These are phyloP conservation scores for Elegia similella DNA, from an alignment of 2,888 invertebrate species.

Conservation along the genomic window DNA sequence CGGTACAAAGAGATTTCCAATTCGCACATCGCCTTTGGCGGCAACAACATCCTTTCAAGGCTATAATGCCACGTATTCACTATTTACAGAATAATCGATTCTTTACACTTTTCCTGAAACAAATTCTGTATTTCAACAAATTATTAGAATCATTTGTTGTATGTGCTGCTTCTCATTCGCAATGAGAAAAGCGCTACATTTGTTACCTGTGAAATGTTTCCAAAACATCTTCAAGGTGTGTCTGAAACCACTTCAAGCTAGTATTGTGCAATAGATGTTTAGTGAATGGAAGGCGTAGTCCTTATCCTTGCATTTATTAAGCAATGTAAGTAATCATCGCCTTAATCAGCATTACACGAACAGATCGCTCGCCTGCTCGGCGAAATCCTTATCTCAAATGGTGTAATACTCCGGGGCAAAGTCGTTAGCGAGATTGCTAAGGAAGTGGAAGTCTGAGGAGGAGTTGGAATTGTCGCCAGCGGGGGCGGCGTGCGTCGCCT, in stretches of 20 bases:
- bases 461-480: slow-evolving; percentile 92
- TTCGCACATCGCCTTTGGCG: slow-evolving; percentile 57
- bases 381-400: slow-evolving; percentile 81
- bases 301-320: background rate
- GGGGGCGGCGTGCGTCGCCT: slow-evolving; percentile 75
- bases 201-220: background rate
- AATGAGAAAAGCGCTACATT: no score
- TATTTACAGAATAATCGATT: background rate
- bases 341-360: slow-evolving; percentile 61
- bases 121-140: background rate
- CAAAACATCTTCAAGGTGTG: background rate
- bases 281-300: background rate
- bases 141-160: background rate
- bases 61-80: background rate
- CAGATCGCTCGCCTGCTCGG: slow-evolving; percentile 77
- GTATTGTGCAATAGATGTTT: background rate
- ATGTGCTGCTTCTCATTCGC: background rate
- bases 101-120: background rate
- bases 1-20: slow-evolving; percentile 47
- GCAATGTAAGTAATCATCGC: slow-evolving; percentile 19
- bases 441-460: slow-evolving; percentile 96
- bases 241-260: background rate
- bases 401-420: slow-evolving; percentile 95
- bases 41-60: slow-evolving; percentile 46
- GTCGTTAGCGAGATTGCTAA: slow-evolving; percentile 95